A percentile compares a stretch with the other conserved stretches of the same genome.
Conservation (phyloP, 2,113 vertebrate species). For the Eclectus roratus region DNA sequence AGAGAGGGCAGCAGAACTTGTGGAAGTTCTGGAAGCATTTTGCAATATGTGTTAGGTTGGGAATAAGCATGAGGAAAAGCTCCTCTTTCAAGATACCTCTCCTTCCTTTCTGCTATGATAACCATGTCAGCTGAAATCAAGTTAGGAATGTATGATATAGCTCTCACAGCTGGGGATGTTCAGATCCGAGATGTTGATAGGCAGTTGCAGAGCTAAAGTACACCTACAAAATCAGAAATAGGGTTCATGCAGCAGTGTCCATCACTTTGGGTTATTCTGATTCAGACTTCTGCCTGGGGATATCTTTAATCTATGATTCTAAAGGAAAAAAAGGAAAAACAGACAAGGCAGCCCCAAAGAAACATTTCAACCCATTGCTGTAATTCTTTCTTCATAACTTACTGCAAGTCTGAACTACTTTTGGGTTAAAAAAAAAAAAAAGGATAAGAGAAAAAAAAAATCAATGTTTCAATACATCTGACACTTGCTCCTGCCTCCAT, state of each 20-base stretch:
- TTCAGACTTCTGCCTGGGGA: not conserved
- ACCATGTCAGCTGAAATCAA: not conserved
- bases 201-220: not conserved
- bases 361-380: not conserved
- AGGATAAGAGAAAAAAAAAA: not conserved
- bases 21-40: not conserved
- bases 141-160: not conserved
- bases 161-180: not conserved
- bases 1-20: not conserved
- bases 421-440: not conserved
- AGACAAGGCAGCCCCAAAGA: not conserved
- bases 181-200: not conserved
- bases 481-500: not conserved
- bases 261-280: not conserved
- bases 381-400: not conserved
- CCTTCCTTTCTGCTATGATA: not conserved
- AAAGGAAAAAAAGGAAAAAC: not conserved
- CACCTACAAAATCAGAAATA: not conserved
- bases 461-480: not conserved
- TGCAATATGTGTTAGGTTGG: not conserved
- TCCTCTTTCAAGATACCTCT: not conserved
- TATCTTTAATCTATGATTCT: not conserved
- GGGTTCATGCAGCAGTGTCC: not conserved
- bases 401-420: not conserved
- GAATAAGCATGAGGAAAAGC: not conserved